Base-by-base conservation (phyloP, 2,888 invertebrate genomes). In the Panorpa germanica region DNA sequence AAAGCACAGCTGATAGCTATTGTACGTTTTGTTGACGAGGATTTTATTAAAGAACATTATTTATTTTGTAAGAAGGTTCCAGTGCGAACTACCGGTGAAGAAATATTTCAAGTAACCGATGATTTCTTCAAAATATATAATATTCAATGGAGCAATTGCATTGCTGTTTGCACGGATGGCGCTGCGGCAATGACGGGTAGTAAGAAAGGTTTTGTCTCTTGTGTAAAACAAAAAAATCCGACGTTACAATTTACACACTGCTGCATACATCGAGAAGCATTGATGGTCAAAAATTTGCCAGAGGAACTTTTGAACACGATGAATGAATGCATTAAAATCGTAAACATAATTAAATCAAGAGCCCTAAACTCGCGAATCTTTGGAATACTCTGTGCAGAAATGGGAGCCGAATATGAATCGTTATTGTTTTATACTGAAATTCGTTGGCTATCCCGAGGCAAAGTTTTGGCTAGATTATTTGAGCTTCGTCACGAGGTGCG, bases 181-280 rank as follows among this genome's bases (percentile, higher is more conserved):
- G 37, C 35, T 34, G 32, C 30, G 19, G 37, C 35, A 27, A 35
- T 35, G 35, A 38, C 30, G 28, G 36, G 35, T 28, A 24, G 28
- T 29, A 35, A 35, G 20, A 37, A 36, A 29, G 31, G 38, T 30
- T 35, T 37, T 35, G 17, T 37, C 18, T 30, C 35, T 29, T 16
- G 31, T 15, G 28, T 31, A 21, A 38, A 36, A 37, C 31, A 31
- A 31, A 35, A 37, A 38, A 39, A 39, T 24, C 23, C 33, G 32
- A 30, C 34, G 18, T 25, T 38, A 36, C 28, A 37, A 30, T 34
- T 35, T 35, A 36, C 34, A 33, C 37, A 37, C 31, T 34, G 34
- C 34, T 35, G 36, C 34, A 36, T 36, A 35, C 31, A 36, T 35
- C 36, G 36, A 25, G 34, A 36, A 31, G 36, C 32, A 36, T 36